Percentiles rank a stretch among this genome's conserved stretches.
Conservation (phyloP, 2,888 invertebrate genomes). For the Coelinius sp. region DNA sequence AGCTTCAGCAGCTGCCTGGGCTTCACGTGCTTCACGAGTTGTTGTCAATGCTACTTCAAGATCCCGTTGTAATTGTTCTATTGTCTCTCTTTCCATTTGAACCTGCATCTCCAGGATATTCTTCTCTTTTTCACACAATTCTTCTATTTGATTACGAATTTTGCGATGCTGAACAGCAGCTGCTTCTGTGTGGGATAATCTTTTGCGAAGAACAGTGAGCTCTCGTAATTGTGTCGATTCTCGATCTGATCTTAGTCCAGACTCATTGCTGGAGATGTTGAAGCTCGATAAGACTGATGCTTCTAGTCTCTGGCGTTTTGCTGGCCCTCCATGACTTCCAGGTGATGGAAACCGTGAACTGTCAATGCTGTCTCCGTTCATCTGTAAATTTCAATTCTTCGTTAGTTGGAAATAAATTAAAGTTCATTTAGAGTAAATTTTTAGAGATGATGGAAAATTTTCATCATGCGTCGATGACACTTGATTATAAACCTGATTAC, state of each 20-base stretch:
- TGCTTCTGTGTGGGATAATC: neutral
- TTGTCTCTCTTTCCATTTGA: neutral
- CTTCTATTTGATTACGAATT: neutral
- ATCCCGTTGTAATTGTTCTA: neutral
- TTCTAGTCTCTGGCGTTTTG: neutral
- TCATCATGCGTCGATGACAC: too few species aligned
- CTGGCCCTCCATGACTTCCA: neutral
- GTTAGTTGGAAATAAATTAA: too few species aligned
- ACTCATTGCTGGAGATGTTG: neutral
- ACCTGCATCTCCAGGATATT: neutral
- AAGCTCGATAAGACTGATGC: neutral
- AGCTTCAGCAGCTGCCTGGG: neutral
- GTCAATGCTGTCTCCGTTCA: neutral
- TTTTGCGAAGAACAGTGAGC: neutral
- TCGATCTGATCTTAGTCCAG: too few species aligned
- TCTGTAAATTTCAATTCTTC: neutral
- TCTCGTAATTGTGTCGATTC: neutral
- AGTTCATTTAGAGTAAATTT: too few species aligned
- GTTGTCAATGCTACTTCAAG: neutral
- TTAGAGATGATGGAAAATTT: too few species aligned
- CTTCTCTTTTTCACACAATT: neutral
- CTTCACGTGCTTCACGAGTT: neutral
- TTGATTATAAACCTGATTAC: too few species aligned
- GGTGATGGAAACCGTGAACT: neutral
- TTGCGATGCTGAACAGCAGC: neutral